Base-by-base conservation (phyloP, 2,888 invertebrate species). In the Unio delphinus region DNA sequence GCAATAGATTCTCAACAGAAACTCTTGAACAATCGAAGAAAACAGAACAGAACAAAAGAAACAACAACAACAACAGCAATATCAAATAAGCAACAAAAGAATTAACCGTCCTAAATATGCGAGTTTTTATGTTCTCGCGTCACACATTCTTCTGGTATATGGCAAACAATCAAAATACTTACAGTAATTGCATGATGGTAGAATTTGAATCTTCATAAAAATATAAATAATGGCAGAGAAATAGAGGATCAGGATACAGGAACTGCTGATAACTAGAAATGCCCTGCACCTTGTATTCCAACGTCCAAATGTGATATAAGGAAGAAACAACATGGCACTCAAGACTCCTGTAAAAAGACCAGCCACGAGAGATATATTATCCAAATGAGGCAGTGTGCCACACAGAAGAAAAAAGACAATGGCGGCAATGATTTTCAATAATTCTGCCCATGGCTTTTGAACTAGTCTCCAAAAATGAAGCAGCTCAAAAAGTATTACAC, bases 381-480 rank as follows among this genome's bases (percentile, higher is more conserved):
- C 80, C 8, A 87, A 67, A 55, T 78, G 80, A 1, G 83, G 83
- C 17, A 86, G 70, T 2, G 84, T 82, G 18, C 86, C 86, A 60
- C 74, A 67, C 11, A 80, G 59, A 20, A 83, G 60, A 26, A 80
- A 75, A 3, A 83, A 20, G 1, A 70, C 28, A 11, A 81, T 65
- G 15, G 78, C 73, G 17, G 30, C 45, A 11, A 75, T 20, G 17
- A 84, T 57, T 68, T 83, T 83, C 1, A 63, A 55, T 18, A 83
- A 62, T 62, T 83, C 86, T 59, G 59, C 63, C 55, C 59, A 57
- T 4, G 84, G 83, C 26, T 67, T 70, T 4, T 72, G 60, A n/a
- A 86, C 73, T 23, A 83, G 58, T 15, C 63, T 65, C 86, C 86
- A 86, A 57, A 85, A 83, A 67, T 85, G 83, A 8, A 80, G 28